Evolutionary conservation across 2,888 invertebrate species (phyloP).

Genomic region (Girardia tigrina): DNA sequence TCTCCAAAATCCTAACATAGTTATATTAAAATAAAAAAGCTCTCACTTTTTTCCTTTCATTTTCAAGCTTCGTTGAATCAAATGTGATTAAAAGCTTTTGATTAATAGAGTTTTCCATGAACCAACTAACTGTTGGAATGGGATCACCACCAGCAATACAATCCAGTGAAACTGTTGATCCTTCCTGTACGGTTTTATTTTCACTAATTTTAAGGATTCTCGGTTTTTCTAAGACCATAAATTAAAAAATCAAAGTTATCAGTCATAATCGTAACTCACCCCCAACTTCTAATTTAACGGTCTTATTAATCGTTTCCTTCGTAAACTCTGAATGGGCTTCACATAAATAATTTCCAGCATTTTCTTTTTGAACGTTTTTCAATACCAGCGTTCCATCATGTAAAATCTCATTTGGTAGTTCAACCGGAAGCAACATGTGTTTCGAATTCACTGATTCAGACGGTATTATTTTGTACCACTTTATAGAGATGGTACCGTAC

Average conservation of each 20-base stretch:
- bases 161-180: constrained; percentile 18
- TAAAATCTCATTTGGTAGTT: neutral
- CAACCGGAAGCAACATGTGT: neutral
- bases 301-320: constrained; percentile 24
- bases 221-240: constrained; percentile 21
- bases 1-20: too few relatives aligned
- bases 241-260: neutral
- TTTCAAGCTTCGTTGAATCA: neutral
- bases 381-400: neutral
- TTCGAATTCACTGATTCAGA: neutral
- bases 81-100: neutral
- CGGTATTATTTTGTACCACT: neutral
- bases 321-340: neutral
- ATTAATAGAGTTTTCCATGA: neutral
- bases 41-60: neutral
- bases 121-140: constrained; percentile 25
- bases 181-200: constrained; percentile 30
- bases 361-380: neutral
- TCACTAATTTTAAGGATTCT: neutral
- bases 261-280: constrained; percentile 12
- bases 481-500: neutral
- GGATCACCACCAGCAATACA: constrained; percentile 26
- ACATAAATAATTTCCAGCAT: constrained; percentile 26
- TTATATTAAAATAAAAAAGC: too few relatives aligned
- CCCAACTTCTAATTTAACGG: constrained; percentile 29